Evolutionary conservation across 2,888 invertebrate species (phyloP).

Genomic region (Myathropa florea): DNA sequence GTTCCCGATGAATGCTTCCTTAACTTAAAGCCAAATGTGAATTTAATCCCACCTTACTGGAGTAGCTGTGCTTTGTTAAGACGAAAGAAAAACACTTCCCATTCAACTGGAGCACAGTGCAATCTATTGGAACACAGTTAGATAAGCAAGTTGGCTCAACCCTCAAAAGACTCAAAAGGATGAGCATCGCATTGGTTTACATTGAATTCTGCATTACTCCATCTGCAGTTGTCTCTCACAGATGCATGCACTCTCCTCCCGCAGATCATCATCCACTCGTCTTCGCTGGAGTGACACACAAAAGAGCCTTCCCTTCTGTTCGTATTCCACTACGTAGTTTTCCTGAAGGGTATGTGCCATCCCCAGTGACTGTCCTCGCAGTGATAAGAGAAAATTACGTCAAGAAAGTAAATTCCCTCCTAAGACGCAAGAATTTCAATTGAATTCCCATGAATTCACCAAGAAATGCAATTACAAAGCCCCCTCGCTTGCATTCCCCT

Average conservation of each 20-base stretch:
- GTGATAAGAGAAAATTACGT: constrained; percentile 31
- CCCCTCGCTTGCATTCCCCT: neutral
- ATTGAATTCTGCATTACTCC: neutral
- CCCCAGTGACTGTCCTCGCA: neutral
- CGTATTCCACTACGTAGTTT: neutral
- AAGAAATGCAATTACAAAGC: constrained; percentile 35
- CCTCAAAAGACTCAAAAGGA: neutral
- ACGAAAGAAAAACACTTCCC: too few species aligned
- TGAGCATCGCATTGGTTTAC: neutral
- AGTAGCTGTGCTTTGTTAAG: too few species aligned
- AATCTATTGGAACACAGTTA: too few species aligned
- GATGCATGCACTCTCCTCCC: neutral
- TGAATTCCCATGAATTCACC: constrained; percentile 39
- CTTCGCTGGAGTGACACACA: neutral
- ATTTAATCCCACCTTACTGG: too few species aligned
- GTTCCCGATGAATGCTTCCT: too few species aligned
- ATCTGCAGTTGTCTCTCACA: neutral
- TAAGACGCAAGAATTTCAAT: constrained; percentile 25
- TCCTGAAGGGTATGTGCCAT: neutral
- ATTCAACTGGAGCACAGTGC: too few species aligned
- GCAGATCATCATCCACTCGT: neutral
- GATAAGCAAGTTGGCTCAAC: neutral
- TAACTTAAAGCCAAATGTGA: too few species aligned
- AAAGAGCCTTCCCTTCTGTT: neutral
- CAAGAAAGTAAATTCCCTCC: constrained; percentile 29